Conservation (phyloP, 2,888 invertebrate species). For the Habroteleia sp. region DNA sequence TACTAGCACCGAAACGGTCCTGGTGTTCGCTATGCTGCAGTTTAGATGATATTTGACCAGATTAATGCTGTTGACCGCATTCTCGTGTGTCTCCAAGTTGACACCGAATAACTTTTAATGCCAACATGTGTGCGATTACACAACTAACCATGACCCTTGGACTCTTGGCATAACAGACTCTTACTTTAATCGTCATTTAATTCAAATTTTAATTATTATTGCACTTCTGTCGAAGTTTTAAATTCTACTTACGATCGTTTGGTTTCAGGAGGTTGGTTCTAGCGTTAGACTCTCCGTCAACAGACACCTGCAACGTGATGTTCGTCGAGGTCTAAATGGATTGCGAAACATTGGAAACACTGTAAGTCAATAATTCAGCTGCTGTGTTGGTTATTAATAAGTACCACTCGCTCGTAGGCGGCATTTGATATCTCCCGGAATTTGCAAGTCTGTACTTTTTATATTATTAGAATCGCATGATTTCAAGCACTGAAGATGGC, state of each 20-base stretch:
- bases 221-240: too few species aligned
- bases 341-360: constrained; percentile 96
- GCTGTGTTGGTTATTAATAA: constrained; percentile 16
- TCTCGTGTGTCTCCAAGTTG: constrained; percentile 2
- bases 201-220: not conserved
- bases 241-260: not conserved
- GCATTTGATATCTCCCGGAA: constrained; percentile 8
- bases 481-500: not conserved
- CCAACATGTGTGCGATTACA: constrained; percentile 3
- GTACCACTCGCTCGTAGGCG: constrained; percentile 14
- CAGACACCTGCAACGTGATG: constrained; percentile 74
- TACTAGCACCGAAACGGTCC: too few species aligned
- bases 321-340: constrained; percentile 86
- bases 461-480: not conserved
- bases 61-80: too few species aligned
- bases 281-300: constrained; percentile 72
- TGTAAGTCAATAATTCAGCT: constrained; percentile 78
- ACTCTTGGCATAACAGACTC: constrained; percentile 23
- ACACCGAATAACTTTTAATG: constrained; percentile 9
- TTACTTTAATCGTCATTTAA: constrained; percentile 1
- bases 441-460: not conserved
- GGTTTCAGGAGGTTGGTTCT: constrained; percentile 74
- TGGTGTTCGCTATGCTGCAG: too few species aligned
- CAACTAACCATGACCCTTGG: constrained; percentile 29
- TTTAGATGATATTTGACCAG: too few species aligned